These are phyloP conservation scores for Myotis myotis DNA, from an alignment of 2,797 vertebrate species.

Conservation along the genomic window DNA sequence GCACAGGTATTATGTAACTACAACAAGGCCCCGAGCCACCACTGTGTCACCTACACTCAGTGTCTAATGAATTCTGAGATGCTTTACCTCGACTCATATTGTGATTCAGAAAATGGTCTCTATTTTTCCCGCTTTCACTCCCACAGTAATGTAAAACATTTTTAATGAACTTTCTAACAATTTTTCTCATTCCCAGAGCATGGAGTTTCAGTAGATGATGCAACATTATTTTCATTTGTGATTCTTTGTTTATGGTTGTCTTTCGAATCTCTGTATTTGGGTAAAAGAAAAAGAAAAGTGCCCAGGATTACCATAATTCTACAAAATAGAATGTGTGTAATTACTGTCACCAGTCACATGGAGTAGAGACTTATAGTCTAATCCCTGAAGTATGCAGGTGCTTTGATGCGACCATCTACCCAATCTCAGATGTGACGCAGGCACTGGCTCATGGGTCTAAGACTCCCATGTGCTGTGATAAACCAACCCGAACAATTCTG, in stretches of 20 bases:
- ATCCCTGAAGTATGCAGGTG: neutral
- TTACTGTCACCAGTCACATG: neutral
- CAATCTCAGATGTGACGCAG: neutral
- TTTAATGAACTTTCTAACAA: slow-evolving; percentile 45
- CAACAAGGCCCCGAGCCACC: slow-evolving; percentile 37
- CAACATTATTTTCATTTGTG: slow-evolving; percentile 75
- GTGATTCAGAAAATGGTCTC: slow-evolving; percentile 42
- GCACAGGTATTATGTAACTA: slow-evolving; percentile 48
- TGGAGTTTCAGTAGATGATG: slow-evolving; percentile 69
- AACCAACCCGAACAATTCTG: slow-evolving; percentile 66
- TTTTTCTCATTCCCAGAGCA: slow-evolving; percentile 75
- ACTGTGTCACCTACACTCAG: neutral
- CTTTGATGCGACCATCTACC: neutral
- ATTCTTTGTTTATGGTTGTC: slow-evolving; percentile 78
- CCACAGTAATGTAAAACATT: slow-evolving; percentile 59
- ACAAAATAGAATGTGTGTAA: slow-evolving; percentile 3
- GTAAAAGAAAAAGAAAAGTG: slow-evolving; percentile 44
- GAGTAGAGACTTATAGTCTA: neutral
- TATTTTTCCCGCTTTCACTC: slow-evolving; percentile 57
- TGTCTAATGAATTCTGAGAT: slow-evolving; percentile 52
- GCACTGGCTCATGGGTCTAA: slow-evolving; percentile 64
- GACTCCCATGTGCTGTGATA: slow-evolving; percentile 62
- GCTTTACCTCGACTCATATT: neutral
- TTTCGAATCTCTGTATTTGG: slow-evolving; percentile 66
- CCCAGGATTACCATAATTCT: slow-evolving; percentile 7